Percentiles rank a stretch among this genome's conserved stretches.
These are phyloP conservation scores for Hemiscyllium ocellatum DNA, from an alignment of 2,113 vertebrate genomes.

Conservation along the genomic window DNA sequence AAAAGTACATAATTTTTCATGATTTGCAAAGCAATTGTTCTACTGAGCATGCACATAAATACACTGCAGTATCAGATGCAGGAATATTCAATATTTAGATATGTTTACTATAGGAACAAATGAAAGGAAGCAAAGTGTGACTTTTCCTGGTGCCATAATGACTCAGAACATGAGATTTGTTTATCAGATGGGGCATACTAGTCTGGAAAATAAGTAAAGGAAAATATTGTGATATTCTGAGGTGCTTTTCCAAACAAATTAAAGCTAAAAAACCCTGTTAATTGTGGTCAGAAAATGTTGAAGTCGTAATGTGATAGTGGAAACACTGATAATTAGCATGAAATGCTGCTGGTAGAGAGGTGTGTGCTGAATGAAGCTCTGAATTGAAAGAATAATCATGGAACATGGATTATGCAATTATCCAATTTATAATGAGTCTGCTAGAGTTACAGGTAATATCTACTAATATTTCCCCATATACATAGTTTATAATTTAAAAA, in stretches of 20 bases:
- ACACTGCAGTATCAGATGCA: neutral
- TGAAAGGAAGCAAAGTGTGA: neutral
- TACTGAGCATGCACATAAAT: neutral
- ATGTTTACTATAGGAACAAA: neutral
- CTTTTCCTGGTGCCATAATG: neutral
- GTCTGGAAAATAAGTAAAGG: neutral
- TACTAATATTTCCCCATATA: neutral
- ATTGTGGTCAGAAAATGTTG: neutral
- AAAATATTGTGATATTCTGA: neutral
- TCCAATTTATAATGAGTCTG: neutral
- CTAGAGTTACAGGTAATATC: neutral
- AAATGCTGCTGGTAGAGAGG: neutral
- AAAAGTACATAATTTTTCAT: neutral
- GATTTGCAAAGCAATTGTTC: neutral
- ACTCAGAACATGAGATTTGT: neutral
- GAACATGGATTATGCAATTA: neutral
- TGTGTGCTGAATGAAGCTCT: neutral
- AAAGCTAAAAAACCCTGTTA: neutral
- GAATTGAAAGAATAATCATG: neutral
- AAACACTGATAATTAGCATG: neutral
- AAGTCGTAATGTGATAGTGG: neutral
- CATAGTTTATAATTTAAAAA: neutral
- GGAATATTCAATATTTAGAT: neutral
- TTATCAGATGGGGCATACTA: too few relatives aligned
- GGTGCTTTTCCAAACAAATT: neutral